Conservation (phyloP, 2,113 vertebrate species). For the Silurus asotus region DNA sequence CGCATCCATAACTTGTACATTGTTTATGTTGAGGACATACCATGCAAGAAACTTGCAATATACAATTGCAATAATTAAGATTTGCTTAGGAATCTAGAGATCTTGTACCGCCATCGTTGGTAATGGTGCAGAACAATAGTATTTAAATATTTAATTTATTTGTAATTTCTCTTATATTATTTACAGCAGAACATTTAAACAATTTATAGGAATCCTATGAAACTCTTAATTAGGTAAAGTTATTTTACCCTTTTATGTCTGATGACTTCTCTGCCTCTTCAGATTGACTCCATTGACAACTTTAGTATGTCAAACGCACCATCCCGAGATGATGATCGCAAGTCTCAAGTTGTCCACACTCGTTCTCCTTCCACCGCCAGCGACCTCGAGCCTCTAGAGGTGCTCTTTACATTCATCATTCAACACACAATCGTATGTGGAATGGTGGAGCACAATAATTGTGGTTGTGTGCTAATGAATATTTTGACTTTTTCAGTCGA, state of each 20-base stretch:
- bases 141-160: background rate
- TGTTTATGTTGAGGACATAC: background rate
- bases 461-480: conserved; percentile 63
- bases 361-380: conserved; percentile 88
- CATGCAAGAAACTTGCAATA: background rate
- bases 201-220: background rate
- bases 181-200: background rate
- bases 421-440: background rate
- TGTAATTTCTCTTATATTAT: background rate
- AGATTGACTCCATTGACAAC: conserved; percentile 88
- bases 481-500: background rate
- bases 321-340: conserved; percentile 82
- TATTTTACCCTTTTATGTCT: background rate
- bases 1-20: conserved; percentile 1
- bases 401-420: conserved; percentile 48
- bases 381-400: conserved; percentile 88
- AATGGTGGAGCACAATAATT: background rate
- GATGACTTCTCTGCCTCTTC: conserved; percentile 35
- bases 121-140: background rate
- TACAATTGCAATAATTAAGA: background rate
- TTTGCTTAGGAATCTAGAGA: conserved; percentile 1
- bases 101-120: background rate
- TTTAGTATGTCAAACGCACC: conserved; percentile 88
- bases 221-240: background rate
- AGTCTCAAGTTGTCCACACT: conserved; percentile 83